phyloP scores from a whole-genome alignment of 2,113 vertebrate genomes.

The Megaceryle torquata region DNA sequence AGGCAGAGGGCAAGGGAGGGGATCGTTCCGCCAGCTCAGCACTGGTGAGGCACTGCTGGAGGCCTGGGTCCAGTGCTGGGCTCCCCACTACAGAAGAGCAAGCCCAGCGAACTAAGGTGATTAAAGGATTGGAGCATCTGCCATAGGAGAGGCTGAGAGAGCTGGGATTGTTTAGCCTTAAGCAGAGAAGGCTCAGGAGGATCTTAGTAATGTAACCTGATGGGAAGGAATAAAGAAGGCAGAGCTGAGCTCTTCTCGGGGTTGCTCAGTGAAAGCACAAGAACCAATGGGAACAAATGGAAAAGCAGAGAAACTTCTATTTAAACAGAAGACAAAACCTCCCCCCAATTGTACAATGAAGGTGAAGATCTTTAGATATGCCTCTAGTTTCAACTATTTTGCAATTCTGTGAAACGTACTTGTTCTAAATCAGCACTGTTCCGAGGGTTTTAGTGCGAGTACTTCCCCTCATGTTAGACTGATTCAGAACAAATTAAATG shows the following conservation, averaged over 20 bases:
- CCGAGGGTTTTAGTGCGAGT: neutral
- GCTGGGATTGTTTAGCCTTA: neutral
- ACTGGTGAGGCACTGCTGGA: neutral
- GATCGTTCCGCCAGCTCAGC: neutral
- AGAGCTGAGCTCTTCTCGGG: neutral
- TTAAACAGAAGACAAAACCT: neutral
- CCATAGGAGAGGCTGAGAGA: neutral
- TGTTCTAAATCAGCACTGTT: neutral
- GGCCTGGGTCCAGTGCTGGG: neutral
- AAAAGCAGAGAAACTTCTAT: neutral
- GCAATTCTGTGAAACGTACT: neutral
- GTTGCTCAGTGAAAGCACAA: neutral
- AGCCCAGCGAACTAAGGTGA: neutral
- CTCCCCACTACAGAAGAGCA: neutral
- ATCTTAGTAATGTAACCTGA: neutral
- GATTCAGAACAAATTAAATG: neutral
- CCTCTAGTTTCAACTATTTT: neutral
- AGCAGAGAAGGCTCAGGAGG: neutral
- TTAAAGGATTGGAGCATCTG: conserved; percentile 25
- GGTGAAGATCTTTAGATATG: neutral
- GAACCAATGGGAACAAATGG: neutral
- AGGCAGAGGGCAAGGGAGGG: neutral
- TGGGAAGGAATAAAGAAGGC: neutral
- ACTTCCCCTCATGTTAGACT: neutral
- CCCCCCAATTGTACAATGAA: rapidly evolving